Evolutionary conservation across 2,113 vertebrate genomes (phyloP).

Genomic region (Crypturellus undulatus): DNA sequence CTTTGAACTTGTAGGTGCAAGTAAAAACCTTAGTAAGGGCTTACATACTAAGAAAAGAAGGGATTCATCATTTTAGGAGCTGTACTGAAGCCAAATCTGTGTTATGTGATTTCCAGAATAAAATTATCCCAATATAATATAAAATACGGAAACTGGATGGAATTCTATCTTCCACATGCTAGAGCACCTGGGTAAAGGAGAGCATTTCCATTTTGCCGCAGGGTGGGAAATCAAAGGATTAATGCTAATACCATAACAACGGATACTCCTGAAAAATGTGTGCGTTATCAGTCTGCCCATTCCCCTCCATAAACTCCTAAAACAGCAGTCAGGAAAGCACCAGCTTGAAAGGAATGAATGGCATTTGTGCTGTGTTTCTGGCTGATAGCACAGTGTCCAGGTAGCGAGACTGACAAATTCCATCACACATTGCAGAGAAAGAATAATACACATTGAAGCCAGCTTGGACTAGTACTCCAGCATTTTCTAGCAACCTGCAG

Average conservation of each 20-base stretch:
- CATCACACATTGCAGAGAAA: not conserved
- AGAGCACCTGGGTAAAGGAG: not conserved
- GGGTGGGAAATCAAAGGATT: conserved; percentile 16
- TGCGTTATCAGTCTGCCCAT: not conserved
- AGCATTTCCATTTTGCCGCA: not conserved
- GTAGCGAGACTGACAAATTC: conserved; percentile 46
- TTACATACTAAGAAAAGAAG: not conserved
- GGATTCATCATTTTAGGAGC: not conserved
- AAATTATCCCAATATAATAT: not conserved
- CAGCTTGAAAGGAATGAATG: conserved; percentile 5
- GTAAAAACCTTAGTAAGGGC: not conserved
- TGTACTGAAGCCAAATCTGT: not conserved
- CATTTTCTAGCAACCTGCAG: not conserved
- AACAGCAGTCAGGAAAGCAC: conserved; percentile 35
- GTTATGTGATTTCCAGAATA: not conserved
- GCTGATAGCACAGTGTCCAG: conserved; percentile 16
- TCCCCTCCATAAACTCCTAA: conserved; percentile 19
- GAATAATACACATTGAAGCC: not conserved
- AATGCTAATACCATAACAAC: not conserved
- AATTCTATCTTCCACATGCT: not conserved
- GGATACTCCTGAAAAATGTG: not conserved
- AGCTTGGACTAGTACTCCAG: not conserved
- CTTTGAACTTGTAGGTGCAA: not conserved
- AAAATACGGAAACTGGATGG: not conserved
- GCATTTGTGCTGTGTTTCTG: conserved; percentile 31